These are phyloP conservation scores for Hylia prasina DNA, from an alignment of 2,113 vertebrate species.

Conservation along the genomic window DNA sequence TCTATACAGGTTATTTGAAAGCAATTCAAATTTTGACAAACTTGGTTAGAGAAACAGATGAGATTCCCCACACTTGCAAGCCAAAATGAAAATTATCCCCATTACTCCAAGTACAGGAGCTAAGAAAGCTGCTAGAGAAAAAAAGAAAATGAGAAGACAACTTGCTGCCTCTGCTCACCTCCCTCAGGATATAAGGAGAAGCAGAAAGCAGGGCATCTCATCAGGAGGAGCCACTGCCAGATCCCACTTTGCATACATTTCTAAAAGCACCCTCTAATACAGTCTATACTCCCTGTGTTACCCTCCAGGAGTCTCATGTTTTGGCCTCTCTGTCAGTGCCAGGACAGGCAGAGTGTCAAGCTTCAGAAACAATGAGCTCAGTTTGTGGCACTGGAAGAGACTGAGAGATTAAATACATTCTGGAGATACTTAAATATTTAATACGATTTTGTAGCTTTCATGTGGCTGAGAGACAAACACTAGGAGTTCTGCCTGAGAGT, in stretches of 20 bases:
- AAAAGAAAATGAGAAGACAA: neutral
- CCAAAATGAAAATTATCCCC: constrained; percentile 44
- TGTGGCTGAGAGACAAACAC: constrained; percentile 52
- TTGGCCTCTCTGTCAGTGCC: constrained; percentile 7
- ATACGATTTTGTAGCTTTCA: constrained; percentile 3
- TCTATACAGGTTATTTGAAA: constrained; percentile 19
- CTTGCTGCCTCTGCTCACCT: neutral
- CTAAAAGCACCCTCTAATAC: neutral
- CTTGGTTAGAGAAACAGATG: neutral
- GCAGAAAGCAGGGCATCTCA: neutral
- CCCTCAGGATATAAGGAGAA: neutral
- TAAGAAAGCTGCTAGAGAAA: neutral
- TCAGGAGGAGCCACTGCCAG: neutral
- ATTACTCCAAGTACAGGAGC: neutral
- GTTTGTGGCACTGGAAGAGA: constrained; percentile 1
- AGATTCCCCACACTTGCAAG: neutral
- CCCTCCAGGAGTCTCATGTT: neutral
- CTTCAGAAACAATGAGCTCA: constrained; percentile 50
- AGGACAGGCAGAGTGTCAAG: constrained; percentile 11
- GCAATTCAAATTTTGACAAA: constrained; percentile 30
- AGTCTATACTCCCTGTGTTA: neutral
- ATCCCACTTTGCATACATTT: neutral
- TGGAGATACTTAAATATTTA: constrained; percentile 53
- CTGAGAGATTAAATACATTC: constrained; percentile 60
- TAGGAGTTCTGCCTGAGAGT: constrained; percentile 55